phyloP scores from a whole-genome alignment of 2,797 vertebrate genomes.

The Etheostoma nigrum region DNA sequence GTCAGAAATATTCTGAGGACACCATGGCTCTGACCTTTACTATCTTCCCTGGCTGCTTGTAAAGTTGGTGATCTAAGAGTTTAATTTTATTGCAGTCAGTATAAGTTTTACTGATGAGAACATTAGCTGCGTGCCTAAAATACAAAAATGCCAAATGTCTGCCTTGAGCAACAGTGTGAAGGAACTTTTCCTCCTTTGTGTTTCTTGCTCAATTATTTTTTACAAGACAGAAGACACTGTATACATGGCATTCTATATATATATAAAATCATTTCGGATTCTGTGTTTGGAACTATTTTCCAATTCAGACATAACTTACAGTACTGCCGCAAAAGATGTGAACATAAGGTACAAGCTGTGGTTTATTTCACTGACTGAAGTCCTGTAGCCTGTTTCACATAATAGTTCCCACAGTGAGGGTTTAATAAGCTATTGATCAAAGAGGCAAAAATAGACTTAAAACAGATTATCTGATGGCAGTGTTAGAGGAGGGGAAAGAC shows the following conservation, averaged over 20 bases:
- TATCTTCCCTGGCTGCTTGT: constrained; percentile 23
- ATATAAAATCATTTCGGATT: background rate
- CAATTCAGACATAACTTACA: background rate
- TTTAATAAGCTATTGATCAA: constrained; percentile 50
- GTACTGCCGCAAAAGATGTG: background rate
- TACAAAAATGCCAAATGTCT: constrained; percentile 15
- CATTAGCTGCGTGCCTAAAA: constrained; percentile 37
- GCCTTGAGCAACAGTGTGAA: constrained; percentile 3
- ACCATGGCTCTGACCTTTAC: constrained; percentile 37
- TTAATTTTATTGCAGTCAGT: constrained; percentile 40
- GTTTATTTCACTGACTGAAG: constrained; percentile 30
- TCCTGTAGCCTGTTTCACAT: constrained; percentile 23
- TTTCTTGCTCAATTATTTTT: background rate
- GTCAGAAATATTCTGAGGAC: constrained; percentile 27
- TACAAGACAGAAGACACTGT: background rate
- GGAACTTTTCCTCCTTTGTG: background rate
- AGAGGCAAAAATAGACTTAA: constrained; percentile 49
- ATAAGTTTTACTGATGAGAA: constrained; percentile 38
- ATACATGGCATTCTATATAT: no score
- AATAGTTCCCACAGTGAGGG: constrained; percentile 23
- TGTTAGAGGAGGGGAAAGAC: constrained; percentile 1
- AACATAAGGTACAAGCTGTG: background rate
- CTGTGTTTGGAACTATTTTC: background rate
- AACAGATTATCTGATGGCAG: constrained; percentile 49
- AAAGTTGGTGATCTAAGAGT: constrained; percentile 41